Conservation (phyloP, 2,888 invertebrate species). For the Tryphoninae sp. region DNA sequence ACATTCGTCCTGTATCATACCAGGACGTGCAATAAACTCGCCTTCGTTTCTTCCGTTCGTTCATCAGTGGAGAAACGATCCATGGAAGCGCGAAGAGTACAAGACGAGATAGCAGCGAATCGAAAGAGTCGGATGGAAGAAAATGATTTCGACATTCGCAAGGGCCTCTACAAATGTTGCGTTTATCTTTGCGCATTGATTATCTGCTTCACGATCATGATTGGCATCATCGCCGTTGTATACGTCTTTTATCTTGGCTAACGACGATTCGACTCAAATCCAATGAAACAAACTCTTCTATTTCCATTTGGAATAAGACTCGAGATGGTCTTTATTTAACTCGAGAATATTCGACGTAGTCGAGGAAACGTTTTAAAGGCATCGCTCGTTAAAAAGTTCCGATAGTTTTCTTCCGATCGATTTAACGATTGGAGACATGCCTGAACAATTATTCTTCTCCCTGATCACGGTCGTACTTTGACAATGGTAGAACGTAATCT, state of each 20-base stretch:
- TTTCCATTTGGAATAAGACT: neutral
- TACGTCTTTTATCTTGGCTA: conserved; percentile 61
- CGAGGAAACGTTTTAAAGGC: too few species aligned
- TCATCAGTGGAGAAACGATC: conserved; percentile 15
- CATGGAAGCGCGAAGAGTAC: conserved; percentile 6
- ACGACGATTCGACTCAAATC: neutral
- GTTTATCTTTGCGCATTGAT: conserved; percentile 64
- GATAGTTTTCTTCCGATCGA: too few species aligned
- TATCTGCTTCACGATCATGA: conserved; percentile 56
- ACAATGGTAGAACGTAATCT: neutral
- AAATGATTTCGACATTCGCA: conserved; percentile 35
- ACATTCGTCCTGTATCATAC: neutral
- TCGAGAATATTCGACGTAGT: too few species aligned
- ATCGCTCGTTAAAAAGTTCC: too few species aligned
- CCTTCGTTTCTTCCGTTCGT: neutral
- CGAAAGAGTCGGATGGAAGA: neutral
- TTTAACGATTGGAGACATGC: too few species aligned
- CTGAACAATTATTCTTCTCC: too few species aligned
- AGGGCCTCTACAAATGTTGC: conserved; percentile 54
- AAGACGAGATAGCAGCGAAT: conserved; percentile 25
- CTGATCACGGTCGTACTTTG: too few species aligned
- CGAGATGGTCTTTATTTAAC: neutral
- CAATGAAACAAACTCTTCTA: neutral
- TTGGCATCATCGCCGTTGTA: conserved; percentile 47
- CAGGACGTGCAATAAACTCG: neutral